Evolutionary conservation across 2,888 invertebrate genomes (phyloP).

Genomic region (Beris morrisii): DNA sequence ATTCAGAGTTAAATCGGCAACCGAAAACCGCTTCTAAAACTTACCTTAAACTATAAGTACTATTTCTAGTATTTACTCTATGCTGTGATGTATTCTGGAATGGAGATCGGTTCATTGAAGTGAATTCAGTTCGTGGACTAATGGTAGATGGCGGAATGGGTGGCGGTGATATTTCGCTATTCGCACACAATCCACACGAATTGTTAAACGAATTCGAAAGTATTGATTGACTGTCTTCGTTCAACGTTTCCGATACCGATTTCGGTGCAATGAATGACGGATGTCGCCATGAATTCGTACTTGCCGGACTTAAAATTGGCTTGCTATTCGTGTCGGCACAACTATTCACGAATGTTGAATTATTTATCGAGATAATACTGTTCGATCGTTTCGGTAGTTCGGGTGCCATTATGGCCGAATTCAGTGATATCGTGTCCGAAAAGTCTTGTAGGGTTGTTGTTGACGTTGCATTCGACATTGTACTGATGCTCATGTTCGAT

Average conservation of each 20-base stretch:
- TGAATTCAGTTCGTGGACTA: slow-evolving; percentile 50
- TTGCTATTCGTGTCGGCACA: slow-evolving; percentile 34
- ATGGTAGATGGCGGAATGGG: slow-evolving; percentile 45
- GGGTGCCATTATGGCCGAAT: slow-evolving; percentile 37
- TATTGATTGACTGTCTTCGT: slow-evolving; percentile 31
- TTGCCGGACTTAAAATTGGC: slow-evolving; percentile 38
- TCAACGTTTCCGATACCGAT: slow-evolving; percentile 14
- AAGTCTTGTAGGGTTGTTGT: slow-evolving; percentile 29
- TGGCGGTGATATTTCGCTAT: slow-evolving; percentile 29
- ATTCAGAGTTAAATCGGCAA: neutral
- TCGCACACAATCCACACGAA: slow-evolving; percentile 22
- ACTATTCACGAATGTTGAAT: slow-evolving; percentile 33
- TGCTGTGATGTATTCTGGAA: slow-evolving; percentile 47
- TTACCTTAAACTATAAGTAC: slow-evolving; percentile 39
- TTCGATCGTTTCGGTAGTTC: slow-evolving; percentile 43
- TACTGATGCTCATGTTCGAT: slow-evolving; percentile 37
- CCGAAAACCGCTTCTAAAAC: neutral
- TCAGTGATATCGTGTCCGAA: slow-evolving; percentile 29
- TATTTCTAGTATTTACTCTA: slow-evolving; percentile 36
- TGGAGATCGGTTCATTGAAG: slow-evolving; percentile 48
- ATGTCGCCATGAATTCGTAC: slow-evolving; percentile 32
- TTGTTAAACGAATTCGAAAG: slow-evolving; percentile 21
- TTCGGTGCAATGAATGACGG: slow-evolving; percentile 20
- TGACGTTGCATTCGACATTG: slow-evolving; percentile 26
- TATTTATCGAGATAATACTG: slow-evolving; percentile 42